Conservation (phyloP, 2,113 vertebrate species). For the Coturnix japonica region DNA sequence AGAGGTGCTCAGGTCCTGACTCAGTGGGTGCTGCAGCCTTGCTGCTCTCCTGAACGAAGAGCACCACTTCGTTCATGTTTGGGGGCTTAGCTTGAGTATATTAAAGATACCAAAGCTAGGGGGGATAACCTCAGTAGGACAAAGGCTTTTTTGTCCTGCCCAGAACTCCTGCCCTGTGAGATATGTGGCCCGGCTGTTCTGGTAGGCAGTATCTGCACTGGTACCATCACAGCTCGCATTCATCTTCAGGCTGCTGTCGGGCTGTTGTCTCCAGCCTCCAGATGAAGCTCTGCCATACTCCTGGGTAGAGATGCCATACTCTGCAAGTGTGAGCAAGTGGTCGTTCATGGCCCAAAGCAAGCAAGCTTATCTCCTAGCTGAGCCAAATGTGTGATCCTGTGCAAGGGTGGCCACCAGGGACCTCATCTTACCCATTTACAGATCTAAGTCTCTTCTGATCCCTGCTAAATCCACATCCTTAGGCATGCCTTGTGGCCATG, state of each 20-base stretch:
- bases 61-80: no score
- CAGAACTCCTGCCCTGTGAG: neutral
- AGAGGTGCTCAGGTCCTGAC: neutral
- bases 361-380: neutral
- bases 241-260: neutral
- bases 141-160: neutral
- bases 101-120: neutral
- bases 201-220: neutral
- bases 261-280: neutral
- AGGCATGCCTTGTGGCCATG: neutral
- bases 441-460: slow-evolving; percentile 45
- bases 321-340: neutral
- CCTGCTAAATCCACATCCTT: slow-evolving; percentile 48
- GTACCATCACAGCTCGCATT: neutral
- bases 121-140: neutral
- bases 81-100: neutral
- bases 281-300: neutral
- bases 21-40: neutral
- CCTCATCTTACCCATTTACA: slow-evolving; percentile 19
- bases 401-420: neutral
- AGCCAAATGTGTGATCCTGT: neutral
- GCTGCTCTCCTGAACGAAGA: neutral
- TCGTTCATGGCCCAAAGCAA: neutral
- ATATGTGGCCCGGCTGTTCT: neutral
- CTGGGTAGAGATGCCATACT: neutral